A percentile compares a stretch with the other conserved stretches of the same genome.
phyloP scores from a whole-genome alignment of 2,888 invertebrate genomes.

The Cataglyphis cursor region DNA sequence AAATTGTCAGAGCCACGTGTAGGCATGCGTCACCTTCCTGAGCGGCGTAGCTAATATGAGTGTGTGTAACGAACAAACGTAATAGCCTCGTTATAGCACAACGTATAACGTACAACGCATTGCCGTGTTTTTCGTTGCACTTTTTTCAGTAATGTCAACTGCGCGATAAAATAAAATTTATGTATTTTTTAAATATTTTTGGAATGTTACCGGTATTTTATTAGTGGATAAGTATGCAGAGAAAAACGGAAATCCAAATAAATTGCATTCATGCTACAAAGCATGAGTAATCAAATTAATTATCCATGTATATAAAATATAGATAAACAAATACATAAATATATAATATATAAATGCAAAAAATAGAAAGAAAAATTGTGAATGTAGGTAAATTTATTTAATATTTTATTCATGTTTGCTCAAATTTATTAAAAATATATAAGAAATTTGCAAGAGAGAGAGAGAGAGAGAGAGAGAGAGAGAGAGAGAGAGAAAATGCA shows the following conservation, averaged over 20 bases:
- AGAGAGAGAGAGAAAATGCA: neutral
- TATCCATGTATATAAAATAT: neutral
- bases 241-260: neutral
- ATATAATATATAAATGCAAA: neutral
- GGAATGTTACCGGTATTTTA: neutral
- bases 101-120: slow-evolving; percentile 83
- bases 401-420: neutral
- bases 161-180: slow-evolving; percentile 25
- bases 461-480: neutral
- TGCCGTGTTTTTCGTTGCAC: slow-evolving; percentile 62
- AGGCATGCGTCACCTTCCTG: slow-evolving; percentile 38
- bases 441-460: neutral
- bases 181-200: neutral
- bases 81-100: slow-evolving; percentile 82
- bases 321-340: neutral
- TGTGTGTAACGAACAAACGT: slow-evolving; percentile 77
- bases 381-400: neutral
- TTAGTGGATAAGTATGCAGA: neutral
- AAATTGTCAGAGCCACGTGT: slow-evolving; percentile 10
- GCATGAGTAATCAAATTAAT: neutral
- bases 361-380: neutral
- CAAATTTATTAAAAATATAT: neutral
- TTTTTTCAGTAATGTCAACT: slow-evolving; percentile 55
- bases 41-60: slow-evolving; percentile 74
- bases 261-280: neutral